A percentile compares a stretch with the other conserved stretches of the same genome.
Evolutionary conservation across 2,797 vertebrate species (phyloP).

Genomic region (Chelmon rostratus): DNA sequence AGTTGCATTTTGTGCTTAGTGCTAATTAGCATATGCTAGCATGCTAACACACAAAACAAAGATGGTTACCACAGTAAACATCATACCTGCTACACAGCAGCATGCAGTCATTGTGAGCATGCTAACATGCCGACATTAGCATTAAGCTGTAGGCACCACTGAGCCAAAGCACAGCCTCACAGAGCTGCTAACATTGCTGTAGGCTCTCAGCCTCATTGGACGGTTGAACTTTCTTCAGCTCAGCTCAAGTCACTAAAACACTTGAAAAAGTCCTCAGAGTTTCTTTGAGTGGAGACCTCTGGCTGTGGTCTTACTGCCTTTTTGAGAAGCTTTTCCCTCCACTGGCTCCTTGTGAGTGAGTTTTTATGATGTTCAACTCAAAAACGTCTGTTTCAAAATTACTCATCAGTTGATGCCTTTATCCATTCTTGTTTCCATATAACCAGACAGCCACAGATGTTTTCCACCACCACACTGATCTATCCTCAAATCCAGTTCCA

Average conservation of each 20-base stretch:
- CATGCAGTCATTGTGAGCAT: neutral
- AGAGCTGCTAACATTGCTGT: too few species aligned
- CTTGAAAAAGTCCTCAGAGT: neutral
- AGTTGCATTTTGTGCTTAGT: too few species aligned
- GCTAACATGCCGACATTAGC: too few species aligned
- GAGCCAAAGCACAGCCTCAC: too few species aligned
- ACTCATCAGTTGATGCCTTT: neutral
- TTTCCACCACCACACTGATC: neutral
- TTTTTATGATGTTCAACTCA: neutral
- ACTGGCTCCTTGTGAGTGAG: neutral
- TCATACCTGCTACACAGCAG: neutral
- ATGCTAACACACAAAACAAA: too few species aligned
- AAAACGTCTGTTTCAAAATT: neutral
- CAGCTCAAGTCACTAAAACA: neutral
- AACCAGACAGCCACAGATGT: neutral
- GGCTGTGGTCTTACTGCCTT: neutral
- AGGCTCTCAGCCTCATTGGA: neutral
- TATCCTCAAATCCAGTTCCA: neutral
- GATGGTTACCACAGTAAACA: too few species aligned
- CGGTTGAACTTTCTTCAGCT: too few species aligned
- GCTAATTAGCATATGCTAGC: too few species aligned
- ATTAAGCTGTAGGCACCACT: too few species aligned
- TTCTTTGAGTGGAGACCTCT: neutral
- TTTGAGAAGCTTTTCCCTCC: neutral
- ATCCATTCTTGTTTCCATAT: neutral